A percentile compares a stretch with the other conserved stretches of the same genome.
Conservation (phyloP, 2,113 vertebrate genomes). For the Calidris pygmaea region DNA sequence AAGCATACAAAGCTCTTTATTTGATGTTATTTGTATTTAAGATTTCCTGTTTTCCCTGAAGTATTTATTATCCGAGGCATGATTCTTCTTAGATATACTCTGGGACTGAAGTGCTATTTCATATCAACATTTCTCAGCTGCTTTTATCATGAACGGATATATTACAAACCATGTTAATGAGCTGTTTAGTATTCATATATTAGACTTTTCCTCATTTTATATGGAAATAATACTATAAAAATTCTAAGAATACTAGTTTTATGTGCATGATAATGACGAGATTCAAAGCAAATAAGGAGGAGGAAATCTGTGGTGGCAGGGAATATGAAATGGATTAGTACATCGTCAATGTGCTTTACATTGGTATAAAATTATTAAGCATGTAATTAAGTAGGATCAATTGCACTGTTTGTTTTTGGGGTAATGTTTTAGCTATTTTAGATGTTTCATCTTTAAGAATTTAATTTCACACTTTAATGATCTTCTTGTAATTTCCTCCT, state of each 20-base stretch:
- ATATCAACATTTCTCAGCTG: slow-evolving; percentile 40
- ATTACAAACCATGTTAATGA: slow-evolving; percentile 48
- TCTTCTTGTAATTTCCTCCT: slow-evolving; percentile 10
- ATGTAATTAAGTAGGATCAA: slow-evolving; percentile 67
- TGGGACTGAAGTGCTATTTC: slow-evolving; percentile 28
- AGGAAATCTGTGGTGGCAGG: slow-evolving; percentile 53
- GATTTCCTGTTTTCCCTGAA: slow-evolving; percentile 54
- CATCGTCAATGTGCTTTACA: slow-evolving; percentile 40
- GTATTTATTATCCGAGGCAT: slow-evolving; percentile 66
- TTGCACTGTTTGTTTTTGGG: slow-evolving; percentile 51
- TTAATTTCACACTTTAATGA: slow-evolving; percentile 64
- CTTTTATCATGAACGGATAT: slow-evolving; percentile 8
- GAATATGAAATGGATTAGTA: slow-evolving; percentile 67
- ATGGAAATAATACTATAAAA: slow-evolving; percentile 78
- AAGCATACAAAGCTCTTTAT: slow-evolving; percentile 52
- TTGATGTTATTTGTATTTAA: slow-evolving; percentile 72
- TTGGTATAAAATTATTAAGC: slow-evolving; percentile 58
- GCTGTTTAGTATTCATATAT: slow-evolving; percentile 65
- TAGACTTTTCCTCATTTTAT: slow-evolving; percentile 72
- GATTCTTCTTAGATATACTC: slow-evolving; percentile 56
- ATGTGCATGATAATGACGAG: slow-evolving; percentile 76
- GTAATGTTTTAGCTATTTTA: slow-evolving; percentile 59
- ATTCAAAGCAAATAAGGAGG: slow-evolving; percentile 72
- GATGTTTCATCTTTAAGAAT: slow-evolving; percentile 51
- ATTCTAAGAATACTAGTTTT: slow-evolving; percentile 71